Evolutionary conservation across 2,888 invertebrate species (phyloP), one percentile per base, ranked within the genome.

Genomic region (Desoria tigrina): DNA sequence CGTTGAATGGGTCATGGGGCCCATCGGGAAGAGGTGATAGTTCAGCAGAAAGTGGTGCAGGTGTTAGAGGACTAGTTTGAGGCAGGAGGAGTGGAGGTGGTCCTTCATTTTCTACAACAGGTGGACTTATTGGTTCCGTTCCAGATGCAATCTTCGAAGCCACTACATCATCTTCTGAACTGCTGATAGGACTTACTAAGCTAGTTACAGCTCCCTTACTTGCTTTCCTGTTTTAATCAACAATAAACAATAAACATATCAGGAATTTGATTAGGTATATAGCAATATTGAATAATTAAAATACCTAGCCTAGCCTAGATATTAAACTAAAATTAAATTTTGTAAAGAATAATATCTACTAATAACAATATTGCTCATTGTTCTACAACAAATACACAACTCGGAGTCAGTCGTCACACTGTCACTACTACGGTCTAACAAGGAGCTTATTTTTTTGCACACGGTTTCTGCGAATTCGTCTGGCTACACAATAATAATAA

Each of bases 101-200:
- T 45, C 4, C 39, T 14, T 39, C 16, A 6, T 7, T 16, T 45
- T 23, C 45, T 23, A 16, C 7, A 45, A 23, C 7, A 6, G 16
- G 45, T 9, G 45, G 23, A n/a, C 45, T n/a, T 9, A 23, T 45
- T 6, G 21, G n/a, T 16, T 45, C 21, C 45, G n/a, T 7, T 45
- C 6, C 21, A 6, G 21, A 16, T 45, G 21, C 4, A 21, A 21
- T n/a, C n/a, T n/a, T n/a, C 4, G n/a, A 18, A 45, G 45, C 45
- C n/a, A 21, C 16, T 45, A 45, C 21, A 11, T 71, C 68, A n/a
- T 70, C 72, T 39, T 72, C 73, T 24, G 72, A 74, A 57, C 74
- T 76, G 42, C 45, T 45, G 6, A 75, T 74, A 14, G 75, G 74
- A 53, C 72, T 73, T 9, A 69, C 72, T 24, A 71, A 64, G n/a